Base-by-base conservation (phyloP, 2,113 vertebrate genomes). In the Sylvietta virens region DNA sequence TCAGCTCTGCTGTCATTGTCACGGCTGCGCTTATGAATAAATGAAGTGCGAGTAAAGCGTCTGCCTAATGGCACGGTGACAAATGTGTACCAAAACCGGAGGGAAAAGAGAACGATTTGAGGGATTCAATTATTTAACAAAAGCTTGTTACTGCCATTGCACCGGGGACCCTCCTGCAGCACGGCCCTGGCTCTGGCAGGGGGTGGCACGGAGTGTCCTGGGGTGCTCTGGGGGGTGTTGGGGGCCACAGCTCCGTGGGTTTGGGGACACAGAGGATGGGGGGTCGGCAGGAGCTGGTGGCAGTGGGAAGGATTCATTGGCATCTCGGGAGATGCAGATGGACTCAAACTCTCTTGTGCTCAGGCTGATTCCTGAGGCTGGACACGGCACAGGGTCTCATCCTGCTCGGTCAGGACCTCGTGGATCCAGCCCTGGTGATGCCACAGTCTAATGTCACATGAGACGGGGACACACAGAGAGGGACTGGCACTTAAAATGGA, bases 91-190 rank as follows among this genome's bases (percentile, higher is more conserved):
- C 15, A 37, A 79, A 93, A 94, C 91, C 62, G 1, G 81, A 79
- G 94, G 95, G 92, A 90, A 66, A 97, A 96, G 81, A 45, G 90
- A 97, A 81, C 83, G 19, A 95, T 97, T 97, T 93, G 92, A 86
- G 67, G 82, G 62, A 71, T 88, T 96, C 60, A 95, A 96, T 96
- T 96, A 97, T 97, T 96, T 66, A 97, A 28, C 76, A 92, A 81
- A 58, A 89, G 74, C 91, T 95, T 94, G 91, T 94, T 86, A 76
- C 88, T 69, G 92, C 85, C 62, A 26, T 77, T 19, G 88, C 77
- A 35, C 90, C 0, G 15, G 95, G 88, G 96, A 93, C 8, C 40
- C 47, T 2, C 33, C 8, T 67, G 40, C 89, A 51, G 80, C 2
- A 1, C 1, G 0, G 81, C 37, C 72, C 7, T 0, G 27, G 88